phyloP scores from a whole-genome alignment of 1,140 invertebrate genomes.

The Metaphire vulgaris region DNA sequence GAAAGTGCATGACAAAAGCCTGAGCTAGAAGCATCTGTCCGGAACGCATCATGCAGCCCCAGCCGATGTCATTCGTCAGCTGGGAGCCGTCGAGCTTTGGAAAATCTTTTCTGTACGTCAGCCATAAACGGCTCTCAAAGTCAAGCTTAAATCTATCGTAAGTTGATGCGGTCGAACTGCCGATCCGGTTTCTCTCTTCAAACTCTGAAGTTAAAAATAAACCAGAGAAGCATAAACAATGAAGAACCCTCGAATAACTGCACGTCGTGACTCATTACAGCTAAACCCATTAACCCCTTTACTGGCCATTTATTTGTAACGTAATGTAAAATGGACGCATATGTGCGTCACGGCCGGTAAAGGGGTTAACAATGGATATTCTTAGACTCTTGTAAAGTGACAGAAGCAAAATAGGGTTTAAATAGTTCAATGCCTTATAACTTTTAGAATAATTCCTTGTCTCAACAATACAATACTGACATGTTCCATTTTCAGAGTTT shows the following conservation, averaged over 20 bases:
- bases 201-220: neutral
- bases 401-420: neutral
- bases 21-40: conserved; percentile 97
- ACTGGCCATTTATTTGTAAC: neutral
- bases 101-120: neutral
- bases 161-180: neutral
- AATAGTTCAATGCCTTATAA: neutral
- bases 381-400: neutral
- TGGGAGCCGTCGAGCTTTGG: conserved; percentile 37
- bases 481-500: no score
- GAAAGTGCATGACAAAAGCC: conserved; percentile 40
- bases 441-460: neutral
- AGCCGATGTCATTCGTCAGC: conserved; percentile 86
- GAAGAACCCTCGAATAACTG: neutral
- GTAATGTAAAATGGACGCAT: neutral
- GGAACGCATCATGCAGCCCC: conserved; percentile 98
- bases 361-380: neutral
- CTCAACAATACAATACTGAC: no score
- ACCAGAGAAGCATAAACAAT: neutral
- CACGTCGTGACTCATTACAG: neutral
- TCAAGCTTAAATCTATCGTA: neutral
- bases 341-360: neutral
- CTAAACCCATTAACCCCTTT: neutral
- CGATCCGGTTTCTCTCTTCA: neutral
- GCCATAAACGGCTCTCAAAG: neutral